Evolutionary conservation across 64 coral and sea anemone genomes (phyloP).

Genomic region (Stylophora pistillata): DNA sequence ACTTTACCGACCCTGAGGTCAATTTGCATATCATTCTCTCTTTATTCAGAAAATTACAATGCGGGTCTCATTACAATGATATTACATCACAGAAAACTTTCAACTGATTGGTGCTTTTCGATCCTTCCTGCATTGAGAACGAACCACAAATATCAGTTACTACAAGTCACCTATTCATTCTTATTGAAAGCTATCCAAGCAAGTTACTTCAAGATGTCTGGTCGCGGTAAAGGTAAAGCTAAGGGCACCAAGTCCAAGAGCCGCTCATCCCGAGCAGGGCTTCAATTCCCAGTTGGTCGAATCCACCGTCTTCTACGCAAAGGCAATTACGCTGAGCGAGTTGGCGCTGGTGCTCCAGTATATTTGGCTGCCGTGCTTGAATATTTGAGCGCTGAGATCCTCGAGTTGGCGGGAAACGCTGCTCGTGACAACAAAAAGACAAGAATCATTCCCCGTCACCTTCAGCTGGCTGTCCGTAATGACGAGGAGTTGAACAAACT

Average conservation of each 20-base stretch:
- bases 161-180: no score
- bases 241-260: conserved; percentile 26
- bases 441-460: conserved; percentile 6
- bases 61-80: no score
- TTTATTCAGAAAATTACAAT: no score
- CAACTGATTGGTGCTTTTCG: no score
- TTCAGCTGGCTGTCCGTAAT: conserved; percentile 5
- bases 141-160: no score
- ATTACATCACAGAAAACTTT: no score
- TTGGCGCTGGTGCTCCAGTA: conserved; percentile 1
- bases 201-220: no score
- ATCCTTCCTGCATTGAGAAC: no score
- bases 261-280: conserved; percentile 24
- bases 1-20: no score
- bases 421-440: conserved; percentile 3
- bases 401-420: not conserved
- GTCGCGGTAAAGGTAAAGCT: conserved; percentile 22
- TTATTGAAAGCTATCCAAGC: no score
- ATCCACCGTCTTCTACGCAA: conserved; percentile 2
- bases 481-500: conserved; percentile 9
- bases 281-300: conserved; percentile 2
- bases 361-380: not conserved
- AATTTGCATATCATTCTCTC: no score
- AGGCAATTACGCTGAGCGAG: not conserved
- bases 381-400: not conserved